Percentiles rank a stretch among this genome's conserved stretches.
Evolutionary conservation across 2,797 vertebrate genomes (phyloP).

Genomic region (Eremophila alpestris): DNA sequence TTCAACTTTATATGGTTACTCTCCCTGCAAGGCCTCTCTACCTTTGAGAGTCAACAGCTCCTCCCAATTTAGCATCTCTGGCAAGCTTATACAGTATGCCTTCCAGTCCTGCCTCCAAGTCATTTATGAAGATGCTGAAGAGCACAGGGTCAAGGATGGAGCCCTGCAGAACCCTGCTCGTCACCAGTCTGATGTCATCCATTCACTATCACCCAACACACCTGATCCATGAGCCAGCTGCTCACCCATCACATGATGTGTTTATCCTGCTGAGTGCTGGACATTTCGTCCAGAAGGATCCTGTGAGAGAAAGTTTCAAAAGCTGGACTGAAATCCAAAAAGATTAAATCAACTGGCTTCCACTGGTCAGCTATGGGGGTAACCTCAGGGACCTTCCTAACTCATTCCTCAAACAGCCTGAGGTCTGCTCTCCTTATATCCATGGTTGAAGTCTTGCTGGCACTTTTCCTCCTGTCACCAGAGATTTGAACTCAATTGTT

Average conservation of each 20-base stretch:
- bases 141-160: neutral
- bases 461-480: neutral
- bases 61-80: neutral
- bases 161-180: neutral
- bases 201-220: neutral
- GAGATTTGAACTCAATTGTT: neutral
- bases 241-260: neutral
- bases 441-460: neutral
- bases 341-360: neutral
- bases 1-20: neutral
- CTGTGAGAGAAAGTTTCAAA: neutral
- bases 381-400: neutral
- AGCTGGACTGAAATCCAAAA: neutral
- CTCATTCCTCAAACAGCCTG: neutral
- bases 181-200: neutral
- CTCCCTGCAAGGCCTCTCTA: neutral
- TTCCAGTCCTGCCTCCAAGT: neutral
- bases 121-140: neutral
- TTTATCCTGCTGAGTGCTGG: neutral
- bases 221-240: fast-evolving
- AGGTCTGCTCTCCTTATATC: neutral
- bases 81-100: neutral
- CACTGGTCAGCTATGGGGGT: neutral
- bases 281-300: neutral
- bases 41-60: neutral